Percentiles rank a stretch among this genome's conserved stretches.
These are phyloP conservation scores for Acromyrmex heyeri DNA, from an alignment of 1,140 invertebrate species.

Conservation along the genomic window DNA sequence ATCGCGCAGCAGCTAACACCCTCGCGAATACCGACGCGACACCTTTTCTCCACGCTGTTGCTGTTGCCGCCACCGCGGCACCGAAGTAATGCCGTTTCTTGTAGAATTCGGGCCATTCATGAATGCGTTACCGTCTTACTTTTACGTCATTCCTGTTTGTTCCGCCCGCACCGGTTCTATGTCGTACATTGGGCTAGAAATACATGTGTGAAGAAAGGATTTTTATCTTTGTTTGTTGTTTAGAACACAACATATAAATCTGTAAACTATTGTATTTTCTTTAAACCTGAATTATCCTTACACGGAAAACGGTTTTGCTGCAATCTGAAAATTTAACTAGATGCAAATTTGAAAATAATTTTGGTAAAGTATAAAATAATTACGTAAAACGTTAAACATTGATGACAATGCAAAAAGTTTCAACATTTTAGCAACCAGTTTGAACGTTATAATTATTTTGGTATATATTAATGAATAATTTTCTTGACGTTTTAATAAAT, in stretches of 20 bases:
- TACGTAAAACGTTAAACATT: too few relatives aligned
- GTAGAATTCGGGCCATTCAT: slow-evolving; percentile 76
- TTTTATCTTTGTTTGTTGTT: background rate
- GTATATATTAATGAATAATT: too few relatives aligned
- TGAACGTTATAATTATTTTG: too few relatives aligned
- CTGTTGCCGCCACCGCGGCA: background rate
- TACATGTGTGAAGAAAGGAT: slow-evolving; percentile 21
- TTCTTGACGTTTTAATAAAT: too few relatives aligned
- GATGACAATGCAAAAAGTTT: too few relatives aligned
- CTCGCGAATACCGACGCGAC: slow-evolving; percentile 74
- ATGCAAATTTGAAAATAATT: too few relatives aligned
- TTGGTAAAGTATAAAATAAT: too few relatives aligned
- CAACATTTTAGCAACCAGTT: too few relatives aligned
- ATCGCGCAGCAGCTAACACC: slow-evolving; percentile 38
- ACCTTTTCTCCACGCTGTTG: slow-evolving; percentile 48
- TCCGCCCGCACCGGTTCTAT: slow-evolving; percentile 25
- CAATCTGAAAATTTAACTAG: too few relatives aligned
- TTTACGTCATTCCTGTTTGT: slow-evolving; percentile 70
- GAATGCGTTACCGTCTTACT: slow-evolving; percentile 78
- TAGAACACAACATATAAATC: background rate
- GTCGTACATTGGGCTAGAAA: background rate
- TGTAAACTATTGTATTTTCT: background rate
- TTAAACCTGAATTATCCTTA: background rate
- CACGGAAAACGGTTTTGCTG: too few relatives aligned
- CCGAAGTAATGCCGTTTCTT: slow-evolving; percentile 73